Conservation (phyloP, 2,888 invertebrate genomes). For the Rhamphomyia laevipes region DNA sequence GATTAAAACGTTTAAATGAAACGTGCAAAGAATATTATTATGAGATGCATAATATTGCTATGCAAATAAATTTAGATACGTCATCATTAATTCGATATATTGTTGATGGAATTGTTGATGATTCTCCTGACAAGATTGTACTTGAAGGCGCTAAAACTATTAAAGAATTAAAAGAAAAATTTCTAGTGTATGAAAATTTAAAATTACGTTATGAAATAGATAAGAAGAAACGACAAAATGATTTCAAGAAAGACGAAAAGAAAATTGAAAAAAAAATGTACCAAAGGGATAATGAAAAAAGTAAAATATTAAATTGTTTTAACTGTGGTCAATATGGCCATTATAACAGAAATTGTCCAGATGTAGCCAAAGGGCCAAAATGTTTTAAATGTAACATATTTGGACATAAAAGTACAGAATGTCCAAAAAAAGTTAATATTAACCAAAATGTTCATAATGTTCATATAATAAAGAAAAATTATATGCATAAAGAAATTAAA, state of each 20-base stretch:
- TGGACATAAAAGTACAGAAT: constrained; percentile 16
- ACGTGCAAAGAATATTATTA: constrained; percentile 1
- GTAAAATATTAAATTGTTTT: constrained; percentile 9
- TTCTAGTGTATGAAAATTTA: constrained; percentile 3
- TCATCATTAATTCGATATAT: constrained; percentile 3
- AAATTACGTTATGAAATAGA: neutral
- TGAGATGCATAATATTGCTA: constrained; percentile 1
- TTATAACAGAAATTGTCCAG: constrained; percentile 4
- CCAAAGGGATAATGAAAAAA: neutral
- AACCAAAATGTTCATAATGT: neutral
- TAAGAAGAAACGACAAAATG: neutral
- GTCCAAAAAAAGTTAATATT: neutral
- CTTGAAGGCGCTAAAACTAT: constrained; percentile 2
- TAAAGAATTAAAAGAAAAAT: constrained; percentile 3
- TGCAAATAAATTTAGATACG: neutral
- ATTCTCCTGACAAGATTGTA: constrained; percentile 1
- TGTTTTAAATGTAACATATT: constrained; percentile 22
- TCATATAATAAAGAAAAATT: neutral
- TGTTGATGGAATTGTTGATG: constrained; percentile 3
- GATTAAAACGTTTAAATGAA: constrained; percentile 1
- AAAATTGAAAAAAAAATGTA: too few relatives aligned
- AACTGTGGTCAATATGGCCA: constrained; percentile 12
- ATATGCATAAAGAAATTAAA: neutral
- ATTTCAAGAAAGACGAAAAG: neutral
- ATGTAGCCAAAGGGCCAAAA: constrained; percentile 20